Evolutionary conservation across 2,113 vertebrate genomes (phyloP).

Genomic region (Phyllostomus discolor): DNA sequence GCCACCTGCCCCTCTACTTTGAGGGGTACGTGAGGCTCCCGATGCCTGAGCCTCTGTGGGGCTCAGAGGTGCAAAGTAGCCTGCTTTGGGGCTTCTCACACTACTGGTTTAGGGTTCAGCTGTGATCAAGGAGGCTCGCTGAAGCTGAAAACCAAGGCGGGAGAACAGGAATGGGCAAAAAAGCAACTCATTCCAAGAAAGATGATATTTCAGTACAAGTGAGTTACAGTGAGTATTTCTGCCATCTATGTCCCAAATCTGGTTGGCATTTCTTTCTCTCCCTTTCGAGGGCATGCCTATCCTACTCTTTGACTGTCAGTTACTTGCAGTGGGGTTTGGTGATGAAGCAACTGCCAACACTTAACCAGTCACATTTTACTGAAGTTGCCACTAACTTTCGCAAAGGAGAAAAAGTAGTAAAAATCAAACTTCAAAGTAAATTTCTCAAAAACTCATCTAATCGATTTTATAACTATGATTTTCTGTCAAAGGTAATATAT

Average conservation of each 20-base stretch:
- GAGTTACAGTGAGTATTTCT: not conserved
- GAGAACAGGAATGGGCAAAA: not conserved
- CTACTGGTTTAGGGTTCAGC: not conserved
- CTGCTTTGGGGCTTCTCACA: not conserved
- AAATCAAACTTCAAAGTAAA: not conserved
- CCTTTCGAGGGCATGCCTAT: not conserved
- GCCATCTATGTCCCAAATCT: not conserved
- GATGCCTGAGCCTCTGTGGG: not conserved
- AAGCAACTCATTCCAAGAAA: not conserved
- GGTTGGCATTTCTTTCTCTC: not conserved
- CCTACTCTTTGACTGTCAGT: not conserved
- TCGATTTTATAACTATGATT: not conserved
- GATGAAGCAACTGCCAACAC: not conserved
- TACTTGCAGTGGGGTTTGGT: not conserved
- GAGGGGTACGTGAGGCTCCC: not conserved
- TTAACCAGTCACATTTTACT: not conserved
- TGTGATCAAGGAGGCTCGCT: not conserved
- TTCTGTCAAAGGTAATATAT: not conserved
- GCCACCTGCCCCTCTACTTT: not conserved
- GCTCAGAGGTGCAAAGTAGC: not conserved
- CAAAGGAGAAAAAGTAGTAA: not conserved
- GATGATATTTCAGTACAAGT: not conserved
- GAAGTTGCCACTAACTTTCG: not conserved
- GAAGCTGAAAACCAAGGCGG: not conserved
- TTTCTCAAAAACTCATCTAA: constrained; percentile 26